phyloP scores from a whole-genome alignment of 2,888 invertebrate species.

The Crossocerus cetratus region DNA sequence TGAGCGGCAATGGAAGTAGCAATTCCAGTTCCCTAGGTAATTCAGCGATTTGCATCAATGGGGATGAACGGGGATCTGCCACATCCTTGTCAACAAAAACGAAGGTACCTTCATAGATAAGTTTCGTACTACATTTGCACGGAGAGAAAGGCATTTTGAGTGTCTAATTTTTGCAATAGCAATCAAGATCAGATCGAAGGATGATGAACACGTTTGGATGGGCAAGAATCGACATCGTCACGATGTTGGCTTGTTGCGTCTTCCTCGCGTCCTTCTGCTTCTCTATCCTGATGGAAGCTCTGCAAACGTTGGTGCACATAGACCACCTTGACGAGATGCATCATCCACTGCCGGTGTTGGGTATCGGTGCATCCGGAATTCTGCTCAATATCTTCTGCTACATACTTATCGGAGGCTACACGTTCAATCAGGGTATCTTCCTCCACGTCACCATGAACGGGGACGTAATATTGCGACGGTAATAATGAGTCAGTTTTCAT shows the following conservation, averaged over 20 bases:
- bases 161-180: constrained; percentile 67
- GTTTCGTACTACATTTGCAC: too few relatives aligned
- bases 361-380: constrained; percentile 84
- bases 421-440: constrained; percentile 85
- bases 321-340: constrained; percentile 86
- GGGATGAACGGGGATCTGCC: constrained; percentile 59
- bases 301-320: constrained; percentile 88
- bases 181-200: constrained; percentile 80
- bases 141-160: too few relatives aligned
- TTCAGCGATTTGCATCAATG: constrained; percentile 59
- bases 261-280: constrained; percentile 90
- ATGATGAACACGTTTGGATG: constrained; percentile 94
- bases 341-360: constrained; percentile 85
- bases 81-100: constrained; percentile 57
- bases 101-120: constrained; percentile 57
- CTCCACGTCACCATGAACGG: constrained; percentile 82
- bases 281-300: constrained; percentile 87
- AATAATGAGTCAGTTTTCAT: not conserved
- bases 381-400: constrained; percentile 88
- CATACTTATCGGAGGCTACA: constrained; percentile 88
- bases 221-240: constrained; percentile 93
- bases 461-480: constrained; percentile 80
- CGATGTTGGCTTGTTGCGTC: constrained; percentile 88
- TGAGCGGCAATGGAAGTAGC: constrained; percentile 44
- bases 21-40: constrained; percentile 56